Conservation (phyloP, 2,113 vertebrate species). For the Eretmochelys imbricata region DNA sequence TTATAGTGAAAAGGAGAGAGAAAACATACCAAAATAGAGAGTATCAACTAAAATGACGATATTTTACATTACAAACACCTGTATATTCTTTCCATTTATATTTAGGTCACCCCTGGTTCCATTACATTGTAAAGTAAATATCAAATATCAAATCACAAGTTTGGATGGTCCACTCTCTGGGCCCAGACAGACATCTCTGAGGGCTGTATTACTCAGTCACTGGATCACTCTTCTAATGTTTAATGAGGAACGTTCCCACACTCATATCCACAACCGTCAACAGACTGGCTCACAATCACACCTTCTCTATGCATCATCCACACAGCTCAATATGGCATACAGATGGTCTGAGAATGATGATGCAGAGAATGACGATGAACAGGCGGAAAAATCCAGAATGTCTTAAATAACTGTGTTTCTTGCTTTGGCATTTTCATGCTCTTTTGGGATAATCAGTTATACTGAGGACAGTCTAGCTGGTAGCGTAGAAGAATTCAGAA, state of each 20-base stretch:
- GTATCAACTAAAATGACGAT: neutral
- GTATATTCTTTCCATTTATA: neutral
- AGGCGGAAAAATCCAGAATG: slow-evolving; percentile 65
- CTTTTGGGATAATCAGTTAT: neutral
- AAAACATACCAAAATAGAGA: neutral
- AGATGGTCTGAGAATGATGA: neutral
- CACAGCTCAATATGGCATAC: neutral
- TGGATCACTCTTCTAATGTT: neutral
- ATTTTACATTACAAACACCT: neutral
- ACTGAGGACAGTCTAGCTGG: neutral
- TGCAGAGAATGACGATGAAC: too few species aligned
- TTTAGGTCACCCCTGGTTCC: neutral
- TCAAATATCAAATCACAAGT: neutral
- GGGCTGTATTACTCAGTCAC: slow-evolving; percentile 27
- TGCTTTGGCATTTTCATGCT: neutral
- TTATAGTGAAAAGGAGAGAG: neutral
- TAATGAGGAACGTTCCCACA: slow-evolving; percentile 57
- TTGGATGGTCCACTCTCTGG: neutral
- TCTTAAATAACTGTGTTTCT: neutral
- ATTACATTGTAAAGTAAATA: neutral
- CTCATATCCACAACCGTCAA: neutral
- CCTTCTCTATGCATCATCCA: slow-evolving; percentile 46
- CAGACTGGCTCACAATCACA: slow-evolving; percentile 41
- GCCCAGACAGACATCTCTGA: slow-evolving; percentile 35
- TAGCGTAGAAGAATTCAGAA: neutral